phyloP scores from a whole-genome alignment of 2,888 invertebrate species.

The Tinea semifulvella region DNA sequence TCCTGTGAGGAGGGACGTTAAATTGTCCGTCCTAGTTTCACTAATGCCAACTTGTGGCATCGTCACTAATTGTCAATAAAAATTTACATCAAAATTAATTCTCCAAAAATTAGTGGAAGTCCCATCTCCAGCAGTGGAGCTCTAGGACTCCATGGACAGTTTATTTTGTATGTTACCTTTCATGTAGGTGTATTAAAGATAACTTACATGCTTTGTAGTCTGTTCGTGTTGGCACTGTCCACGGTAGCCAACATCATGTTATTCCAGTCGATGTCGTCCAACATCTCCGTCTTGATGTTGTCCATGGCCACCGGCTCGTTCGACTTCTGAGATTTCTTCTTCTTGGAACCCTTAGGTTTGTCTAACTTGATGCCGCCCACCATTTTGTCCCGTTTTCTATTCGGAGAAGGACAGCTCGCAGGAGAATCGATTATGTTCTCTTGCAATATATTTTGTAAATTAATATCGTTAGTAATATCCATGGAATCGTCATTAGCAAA shows the following conservation, averaged over 20 bases:
- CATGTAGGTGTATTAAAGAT: no score
- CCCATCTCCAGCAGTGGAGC: no score
- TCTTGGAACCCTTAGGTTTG: conserved; percentile 33
- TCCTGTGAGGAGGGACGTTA: no score
- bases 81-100: no score
- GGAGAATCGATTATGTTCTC: conserved; percentile 28
- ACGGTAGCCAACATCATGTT: conserved; percentile 53
- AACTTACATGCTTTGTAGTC: conserved; percentile 54
- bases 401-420: conserved; percentile 25
- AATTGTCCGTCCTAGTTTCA: no score
- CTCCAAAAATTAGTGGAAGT: no score
- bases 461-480: conserved; percentile 38
- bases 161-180: no score
- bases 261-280: conserved; percentile 58
- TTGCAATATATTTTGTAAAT: conserved; percentile 31
- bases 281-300: conserved; percentile 57
- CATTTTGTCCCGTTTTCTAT: conserved; percentile 42
- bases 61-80: no score
- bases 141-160: no score
- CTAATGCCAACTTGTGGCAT: no score
- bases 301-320: conserved; percentile 29
- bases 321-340: conserved; percentile 34
- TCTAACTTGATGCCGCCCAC: conserved; percentile 54
- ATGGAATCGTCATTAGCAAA: conserved; percentile 56
- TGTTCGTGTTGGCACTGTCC: conserved; percentile 43